Evolutionary conservation across 2,113 vertebrate species (phyloP), one percentile per base, ranked within the genome.

Genomic region (Alectura lathami): DNA sequence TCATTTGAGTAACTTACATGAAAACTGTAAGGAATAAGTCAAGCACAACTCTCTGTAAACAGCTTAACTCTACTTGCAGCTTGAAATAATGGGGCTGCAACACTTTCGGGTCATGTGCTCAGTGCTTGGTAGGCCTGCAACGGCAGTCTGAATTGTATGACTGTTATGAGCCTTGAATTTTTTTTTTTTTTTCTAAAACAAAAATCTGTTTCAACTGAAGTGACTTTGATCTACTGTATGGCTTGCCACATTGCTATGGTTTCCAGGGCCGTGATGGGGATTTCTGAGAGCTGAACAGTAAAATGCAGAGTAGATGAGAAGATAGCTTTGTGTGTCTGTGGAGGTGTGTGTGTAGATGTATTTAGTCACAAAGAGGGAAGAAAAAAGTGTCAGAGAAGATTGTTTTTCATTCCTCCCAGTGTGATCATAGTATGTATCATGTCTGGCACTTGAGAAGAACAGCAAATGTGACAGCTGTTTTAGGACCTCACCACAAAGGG

Each of bases 371-470:
- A 53, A 76, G 4, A 68, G 3, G 6, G 17, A 80, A 68, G 26
- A 34, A 87, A 94, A 86, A 38, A 30, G 6, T 54, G 13, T n/a
- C 34, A 81, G 36, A 64, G 22, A 48, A 63, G 9, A 50, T 11
- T 47, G 3, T 8, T 59, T 67, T 54, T 69, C 4, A 27, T 86
- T 93, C 59, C 80, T 12, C 8, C 14, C 13, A 2, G 0, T 47
- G 32, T 73, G 32, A 7, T 21, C 53, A 11, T 23, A 60, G 18
- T 43, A 64, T 2, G 2, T 24, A 36, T 51, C 0, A 0, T 26
- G 23, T 43, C 5, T 53, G 50, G 14, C 27, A 36, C 18, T 22
- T 66, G 50, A 74, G 40, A 13, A 36, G 11, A 79, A 32, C 20
- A 84, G 20, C 36, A 51, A 83, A 54, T 30, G 11, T 64, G 23